Conservation (phyloP, 2,888 invertebrate genomes). For the Gandaritis pyraliata region DNA sequence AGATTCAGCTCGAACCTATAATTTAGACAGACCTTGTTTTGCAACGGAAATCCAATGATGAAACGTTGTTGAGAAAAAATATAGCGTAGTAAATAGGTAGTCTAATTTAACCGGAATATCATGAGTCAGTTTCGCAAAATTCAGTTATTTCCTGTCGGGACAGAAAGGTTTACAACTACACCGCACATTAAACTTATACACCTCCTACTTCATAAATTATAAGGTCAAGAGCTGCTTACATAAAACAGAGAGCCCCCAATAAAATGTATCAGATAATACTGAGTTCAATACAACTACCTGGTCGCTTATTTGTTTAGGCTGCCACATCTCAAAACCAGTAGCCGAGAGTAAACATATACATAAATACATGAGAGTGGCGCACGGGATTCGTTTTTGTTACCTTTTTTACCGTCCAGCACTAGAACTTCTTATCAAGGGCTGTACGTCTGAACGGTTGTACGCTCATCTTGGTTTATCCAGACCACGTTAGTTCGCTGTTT, state of each 20-base stretch:
- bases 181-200: neutral
- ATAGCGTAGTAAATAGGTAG: slow-evolving; percentile 50
- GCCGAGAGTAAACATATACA: slow-evolving; percentile 71
- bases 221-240: slow-evolving; percentile 29
- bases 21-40: slow-evolving; percentile 26
- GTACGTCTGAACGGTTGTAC: slow-evolving; percentile 39
- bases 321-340: slow-evolving; percentile 80
- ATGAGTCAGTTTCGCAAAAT: slow-evolving; percentile 50
- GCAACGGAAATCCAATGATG: slow-evolving; percentile 19
- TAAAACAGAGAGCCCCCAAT: slow-evolving; percentile 51
- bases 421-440: slow-evolving; percentile 66
- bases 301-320: slow-evolving; percentile 82
- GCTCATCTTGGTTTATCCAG: neutral
- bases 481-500: neutral
- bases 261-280: slow-evolving; percentile 74
- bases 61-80: slow-evolving; percentile 22
- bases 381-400: slow-evolving; percentile 74
- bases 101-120: slow-evolving; percentile 56
- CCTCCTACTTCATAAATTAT: slow-evolving; percentile 14
- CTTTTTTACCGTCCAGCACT: slow-evolving; percentile 76
- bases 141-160: slow-evolving; percentile 62
- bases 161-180: slow-evolving; percentile 29
- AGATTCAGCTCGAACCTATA: slow-evolving; percentile 35
- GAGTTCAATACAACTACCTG: slow-evolving; percentile 77
- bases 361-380: slow-evolving; percentile 62